Evolutionary conservation across 2,797 vertebrate genomes (phyloP).

Genomic region (Dromococcyx pavoninus): DNA sequence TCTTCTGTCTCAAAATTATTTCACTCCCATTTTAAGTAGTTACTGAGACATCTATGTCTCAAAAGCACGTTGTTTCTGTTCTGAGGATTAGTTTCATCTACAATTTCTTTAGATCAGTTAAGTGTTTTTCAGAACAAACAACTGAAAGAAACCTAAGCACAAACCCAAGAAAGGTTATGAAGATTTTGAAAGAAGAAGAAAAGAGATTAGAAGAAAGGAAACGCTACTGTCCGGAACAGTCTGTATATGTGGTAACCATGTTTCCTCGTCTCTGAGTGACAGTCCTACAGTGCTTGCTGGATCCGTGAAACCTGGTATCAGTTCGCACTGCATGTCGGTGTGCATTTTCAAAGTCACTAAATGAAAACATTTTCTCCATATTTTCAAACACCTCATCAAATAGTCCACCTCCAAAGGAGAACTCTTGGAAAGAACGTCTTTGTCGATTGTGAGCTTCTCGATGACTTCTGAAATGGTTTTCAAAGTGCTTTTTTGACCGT

Average conservation of each 20-base stretch:
- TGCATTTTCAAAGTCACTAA: conserved; percentile 80
- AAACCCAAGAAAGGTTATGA: neutral
- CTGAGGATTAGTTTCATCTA: conserved; percentile 62
- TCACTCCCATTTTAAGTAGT: neutral
- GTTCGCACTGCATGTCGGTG: conserved; percentile 79
- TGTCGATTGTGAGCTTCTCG: conserved; percentile 83
- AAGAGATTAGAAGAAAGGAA: neutral
- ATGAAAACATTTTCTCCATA: conserved; percentile 95
- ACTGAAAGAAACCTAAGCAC: conserved; percentile 61
- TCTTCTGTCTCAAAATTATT: neutral
- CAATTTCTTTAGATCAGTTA: conserved; percentile 41
- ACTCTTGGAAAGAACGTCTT: conserved; percentile 81
- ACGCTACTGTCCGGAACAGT: conserved; percentile 86
- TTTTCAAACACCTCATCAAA: conserved; percentile 93
- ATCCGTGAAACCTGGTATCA: conserved; percentile 84
- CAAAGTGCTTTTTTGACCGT: conserved; percentile 88
- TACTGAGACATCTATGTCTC: neutral
- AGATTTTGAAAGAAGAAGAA: neutral
- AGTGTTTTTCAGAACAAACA: conserved; percentile 57
- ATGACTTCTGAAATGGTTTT: conserved; percentile 84
- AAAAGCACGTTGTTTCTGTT: conserved; percentile 37
- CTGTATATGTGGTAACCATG: conserved; percentile 97
- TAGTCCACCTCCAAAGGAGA: conserved; percentile 81
- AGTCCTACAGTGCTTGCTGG: conserved; percentile 92
- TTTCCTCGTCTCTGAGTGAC: conserved; percentile 95